phyloP scores from a whole-genome alignment of 2,888 invertebrate genomes.

The Conops quadrifasciatus region DNA sequence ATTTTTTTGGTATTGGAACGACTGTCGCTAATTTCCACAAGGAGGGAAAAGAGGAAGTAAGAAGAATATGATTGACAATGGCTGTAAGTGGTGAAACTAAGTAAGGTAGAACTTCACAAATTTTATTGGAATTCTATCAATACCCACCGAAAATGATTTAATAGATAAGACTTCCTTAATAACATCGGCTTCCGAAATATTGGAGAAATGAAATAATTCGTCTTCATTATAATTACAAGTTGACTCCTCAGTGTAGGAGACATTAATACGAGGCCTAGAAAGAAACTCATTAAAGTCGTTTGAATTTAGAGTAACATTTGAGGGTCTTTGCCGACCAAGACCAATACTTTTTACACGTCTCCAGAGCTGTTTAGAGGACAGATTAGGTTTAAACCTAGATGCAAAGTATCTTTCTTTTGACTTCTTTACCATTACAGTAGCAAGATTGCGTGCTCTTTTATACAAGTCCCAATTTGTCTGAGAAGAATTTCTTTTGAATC shows the following conservation, averaged over 20 bases:
- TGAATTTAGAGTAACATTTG: neutral
- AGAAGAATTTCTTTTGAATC: no score
- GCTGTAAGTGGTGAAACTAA: neutral
- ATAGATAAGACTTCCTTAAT: neutral
- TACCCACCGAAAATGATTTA: neutral
- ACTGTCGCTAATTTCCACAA: neutral
- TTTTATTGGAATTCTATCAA: neutral
- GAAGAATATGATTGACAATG: neutral
- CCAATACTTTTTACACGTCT: neutral
- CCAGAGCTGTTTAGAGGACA: neutral
- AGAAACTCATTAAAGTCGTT: neutral
- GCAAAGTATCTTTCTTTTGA: neutral
- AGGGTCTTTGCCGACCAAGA: neutral
- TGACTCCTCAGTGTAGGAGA: no score
- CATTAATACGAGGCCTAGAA: neutral
- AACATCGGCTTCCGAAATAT: neutral
- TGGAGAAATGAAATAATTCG: no score
- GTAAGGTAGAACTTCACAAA: neutral
- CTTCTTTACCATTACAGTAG: neutral
- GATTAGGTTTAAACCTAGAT: neutral
- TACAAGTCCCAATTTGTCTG: neutral
- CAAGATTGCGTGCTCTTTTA: neutral
- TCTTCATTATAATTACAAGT: no score
- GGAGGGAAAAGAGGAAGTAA: neutral
- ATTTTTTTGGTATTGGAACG: no score